A percentile compares a stretch with the other conserved stretches of the same genome.
Conservation (phyloP, 37 sponge, comb jelly and placozoan genomes). For the Haliclona indistincta region DNA sequence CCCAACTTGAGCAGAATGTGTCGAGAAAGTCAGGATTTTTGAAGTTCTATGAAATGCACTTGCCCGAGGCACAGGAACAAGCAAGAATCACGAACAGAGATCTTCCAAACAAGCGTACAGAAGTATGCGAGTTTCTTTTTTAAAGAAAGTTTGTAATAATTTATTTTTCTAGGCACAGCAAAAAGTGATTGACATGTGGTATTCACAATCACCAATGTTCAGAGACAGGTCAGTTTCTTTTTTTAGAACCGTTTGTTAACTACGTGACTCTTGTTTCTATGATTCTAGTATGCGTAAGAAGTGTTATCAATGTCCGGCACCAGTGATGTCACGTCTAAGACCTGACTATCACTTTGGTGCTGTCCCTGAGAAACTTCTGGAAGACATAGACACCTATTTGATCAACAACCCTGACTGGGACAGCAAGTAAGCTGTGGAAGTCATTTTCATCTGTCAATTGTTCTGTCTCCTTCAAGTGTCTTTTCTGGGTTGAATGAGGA, state of each 20-base stretch:
- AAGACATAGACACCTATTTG: slow-evolving; percentile 33
- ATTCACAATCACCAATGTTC: slow-evolving; percentile 27
- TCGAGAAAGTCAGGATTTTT: slow-evolving; percentile 47
- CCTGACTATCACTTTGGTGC: slow-evolving; percentile 83
- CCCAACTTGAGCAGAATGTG: not conserved
- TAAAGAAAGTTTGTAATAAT: not conserved
- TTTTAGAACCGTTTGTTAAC: not conserved
- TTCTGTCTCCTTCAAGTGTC: not conserved
- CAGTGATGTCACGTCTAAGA: slow-evolving; percentile 49
- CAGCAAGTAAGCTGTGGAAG: not conserved
- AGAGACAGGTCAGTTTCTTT: slow-evolving; percentile 22
- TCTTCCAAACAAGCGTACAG: slow-evolving; percentile 36
- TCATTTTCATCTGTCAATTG: not conserved
- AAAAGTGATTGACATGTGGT: slow-evolving; percentile 41
- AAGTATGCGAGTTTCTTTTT: not conserved
- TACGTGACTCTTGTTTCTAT: not conserved
- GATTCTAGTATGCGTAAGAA: slow-evolving; percentile 23
- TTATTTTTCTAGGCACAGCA: slow-evolving; percentile 21
- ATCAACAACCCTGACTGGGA: slow-evolving; percentile 8
- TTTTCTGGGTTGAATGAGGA: slow-evolving; percentile 37
- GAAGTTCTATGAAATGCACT: slow-evolving; percentile 52
- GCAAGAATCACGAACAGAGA: not conserved
- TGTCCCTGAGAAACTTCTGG: slow-evolving; percentile 58
- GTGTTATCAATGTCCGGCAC: slow-evolving; percentile 50
- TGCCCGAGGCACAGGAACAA: slow-evolving; percentile 22